Base-by-base conservation (phyloP, 2,113 vertebrate genomes). In the Aepyceros melampus region DNA sequence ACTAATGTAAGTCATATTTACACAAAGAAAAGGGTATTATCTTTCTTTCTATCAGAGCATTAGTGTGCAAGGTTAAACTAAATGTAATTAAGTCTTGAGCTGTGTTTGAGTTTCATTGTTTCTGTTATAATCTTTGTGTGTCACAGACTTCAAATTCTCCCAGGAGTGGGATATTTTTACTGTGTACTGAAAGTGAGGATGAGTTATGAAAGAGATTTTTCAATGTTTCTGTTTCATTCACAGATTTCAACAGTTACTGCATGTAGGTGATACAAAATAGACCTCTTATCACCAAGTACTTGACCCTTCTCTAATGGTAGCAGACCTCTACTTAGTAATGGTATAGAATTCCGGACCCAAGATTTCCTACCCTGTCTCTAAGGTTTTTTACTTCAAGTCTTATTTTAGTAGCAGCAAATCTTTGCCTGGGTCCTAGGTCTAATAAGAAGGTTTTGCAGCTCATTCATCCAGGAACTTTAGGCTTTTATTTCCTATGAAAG, bases 51-150 rank as follows among this genome's bases (percentile, higher is more conserved):
- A 9, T 89, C 33, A 31, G 23, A 43, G 12, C 64, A 36, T 74
- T 82, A 43, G 23, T 74, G 3, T 85, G 33, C 36, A 85, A 89
- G 33, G 2, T 62, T 94, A 85, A 74, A 21, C 51, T 88, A 84
- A 93, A 93, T 87, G 76, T 95, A 81, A 29, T 55, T 5, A 94
- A 60, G 29, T 49, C 21, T 33, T 78, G 40, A 95, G 27, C 33
- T 81, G n/a, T 45, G 21, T 85, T 94, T 95, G 49, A 53, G 21
- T 89, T 83, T 95, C 86, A 78, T 58, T 94, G 71, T 90, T 95
- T 96, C 12, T 87, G 5, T 51, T 78, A 58, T 25, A 76, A 81
- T 55, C 27, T 88, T 94, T 51, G 76, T 60, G 25, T 81, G 15
- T 40, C 4, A 23, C 13, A 93, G 62, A 0, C 19, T 90, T 95